Base-by-base conservation (phyloP, 64 coral and sea anemone species). In the Orbicella faveolata region DNA sequence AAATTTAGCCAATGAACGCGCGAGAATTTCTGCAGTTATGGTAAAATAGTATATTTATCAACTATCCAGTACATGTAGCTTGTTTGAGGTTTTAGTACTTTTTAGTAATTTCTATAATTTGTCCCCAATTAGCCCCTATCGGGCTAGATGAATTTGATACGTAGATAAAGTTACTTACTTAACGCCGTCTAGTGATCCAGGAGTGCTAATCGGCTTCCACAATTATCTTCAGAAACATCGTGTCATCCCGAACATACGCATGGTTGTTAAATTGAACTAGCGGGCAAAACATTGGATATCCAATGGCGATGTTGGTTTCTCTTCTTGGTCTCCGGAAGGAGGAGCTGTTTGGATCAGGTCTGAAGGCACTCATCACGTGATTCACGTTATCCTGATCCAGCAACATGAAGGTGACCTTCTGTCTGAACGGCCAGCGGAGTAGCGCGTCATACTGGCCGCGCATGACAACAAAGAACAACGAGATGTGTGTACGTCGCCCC, bases 331-430 rank as follows among this genome's bases (percentile, higher is more conserved):
- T 76, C 65, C 59, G 83, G 69, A 87, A 92, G 0, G 90, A 92
- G 36, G 73, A 86, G 83, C 90, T 92, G 62, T 15, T 79, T 0
- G 90, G 90, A 25, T 92, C 83, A 55, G 90, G 90, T 18, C 83
- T 85, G 61, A 92, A 92, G 57, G 82, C 83, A 33, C 79, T 83
- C n/a, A 92, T 92, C 82, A 92, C 90, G 82, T 92, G 90, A 73
- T 92, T 83, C 16, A 82, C 75, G 39, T 92, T 87, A 61, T 92
- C 75, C 78, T 92, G 90, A 57, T 92, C 90, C 90, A 92, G 65
- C 25, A 92, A 63, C 90, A 92, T 92, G 20, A 92, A 74, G 4
- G 90, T 92, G 30, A 92, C 82, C 61, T 79, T 92, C 76, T 87
- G 75, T 76, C 90, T 87, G 74, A 92, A 92, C 51, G 90, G 90